Base-by-base conservation (phyloP, 2,888 invertebrate genomes). In the Epinotia nisella region DNA sequence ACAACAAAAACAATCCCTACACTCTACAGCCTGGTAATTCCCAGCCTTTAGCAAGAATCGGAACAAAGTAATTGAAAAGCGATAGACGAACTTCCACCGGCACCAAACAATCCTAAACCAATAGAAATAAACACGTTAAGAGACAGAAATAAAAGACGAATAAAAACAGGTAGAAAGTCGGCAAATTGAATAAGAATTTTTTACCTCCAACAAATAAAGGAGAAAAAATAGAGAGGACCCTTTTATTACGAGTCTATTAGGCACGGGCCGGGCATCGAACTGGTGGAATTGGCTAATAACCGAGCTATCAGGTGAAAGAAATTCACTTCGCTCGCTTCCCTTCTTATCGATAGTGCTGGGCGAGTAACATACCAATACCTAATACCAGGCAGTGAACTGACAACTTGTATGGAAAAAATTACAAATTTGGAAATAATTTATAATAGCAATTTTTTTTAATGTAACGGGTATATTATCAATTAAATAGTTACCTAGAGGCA, bases 181-280 rank as follows among this genome's bases (percentile, higher is more conserved):
- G 79, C 83, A 89, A 92, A 92, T 91, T 89, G 89, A 91, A 92
- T 90, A 89, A 90, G 88, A 89, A 83, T 83, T 85, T 84, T 84
- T 85, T 83, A 71, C 70, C 74, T 88, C 82, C 81, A 79, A 79
- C 84, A 84, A 86, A 88, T 86, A 87, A 88, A 81, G 89, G 85
- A 89, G 89, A 88, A 88, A 72, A 89, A 87, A 89, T 85, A 88
- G 84, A 85, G 87, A 85, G 85, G 87, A 71, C 85, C 90, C 87
- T 91, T 92, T 93, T 93, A 93, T 93, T 93, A 88, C 84, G 87
- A 90, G 89, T 92, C 93, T 92, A 93, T 92, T 93, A 93, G 91
- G 92, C 90, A 85, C 88, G 90, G 87, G 91, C 92, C 91, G 90
- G 88, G 83, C 88, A 88, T 89, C 87, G 87, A 91, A 93, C 61